Conservation (phyloP, 2,888 invertebrate species). For the Dasypogon diadema region DNA sequence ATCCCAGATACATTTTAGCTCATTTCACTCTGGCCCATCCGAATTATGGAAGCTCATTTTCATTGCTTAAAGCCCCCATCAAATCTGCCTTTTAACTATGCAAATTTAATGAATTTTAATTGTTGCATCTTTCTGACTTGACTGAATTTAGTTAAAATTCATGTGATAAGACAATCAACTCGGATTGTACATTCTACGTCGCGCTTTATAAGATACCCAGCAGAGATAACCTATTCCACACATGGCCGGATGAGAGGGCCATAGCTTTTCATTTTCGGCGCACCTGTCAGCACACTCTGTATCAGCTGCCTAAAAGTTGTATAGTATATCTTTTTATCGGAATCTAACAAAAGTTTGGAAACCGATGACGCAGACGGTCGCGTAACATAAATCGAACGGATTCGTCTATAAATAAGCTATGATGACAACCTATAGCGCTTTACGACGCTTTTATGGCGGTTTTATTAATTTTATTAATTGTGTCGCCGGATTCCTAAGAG, state of each 20-base stretch:
- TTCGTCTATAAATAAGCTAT: constrained; percentile 38
- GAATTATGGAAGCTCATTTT: not conserved
- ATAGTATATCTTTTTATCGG: constrained; percentile 2
- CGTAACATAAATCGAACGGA: constrained; percentile 24
- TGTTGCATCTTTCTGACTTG: constrained; percentile 17
- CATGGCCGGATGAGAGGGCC: not conserved
- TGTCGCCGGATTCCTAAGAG: not conserved
- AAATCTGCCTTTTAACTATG: constrained; percentile 32
- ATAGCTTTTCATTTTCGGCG: not conserved
- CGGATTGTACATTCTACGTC: not conserved
- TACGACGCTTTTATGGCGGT: constrained; percentile 25
- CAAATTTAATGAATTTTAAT: constrained; percentile 47
- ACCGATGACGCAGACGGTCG: constrained; percentile 23
- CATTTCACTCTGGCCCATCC: not conserved
- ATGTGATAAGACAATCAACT: constrained; percentile 21
- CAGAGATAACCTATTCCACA: not conserved
- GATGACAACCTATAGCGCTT: constrained; percentile 44
- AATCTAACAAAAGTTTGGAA: constrained; percentile 24
- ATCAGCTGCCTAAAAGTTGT: not conserved
- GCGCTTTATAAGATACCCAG: not conserved
- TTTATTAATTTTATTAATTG: constrained; percentile 42
- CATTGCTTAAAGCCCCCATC: not conserved
- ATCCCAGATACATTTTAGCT: not conserved
- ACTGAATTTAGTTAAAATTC: constrained; percentile 1
- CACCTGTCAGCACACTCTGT: not conserved